Percentiles rank a stretch among this genome's conserved stretches.
Evolutionary conservation across 2,888 invertebrate species (phyloP).

Genomic region (Metacarcinus magister): DNA sequence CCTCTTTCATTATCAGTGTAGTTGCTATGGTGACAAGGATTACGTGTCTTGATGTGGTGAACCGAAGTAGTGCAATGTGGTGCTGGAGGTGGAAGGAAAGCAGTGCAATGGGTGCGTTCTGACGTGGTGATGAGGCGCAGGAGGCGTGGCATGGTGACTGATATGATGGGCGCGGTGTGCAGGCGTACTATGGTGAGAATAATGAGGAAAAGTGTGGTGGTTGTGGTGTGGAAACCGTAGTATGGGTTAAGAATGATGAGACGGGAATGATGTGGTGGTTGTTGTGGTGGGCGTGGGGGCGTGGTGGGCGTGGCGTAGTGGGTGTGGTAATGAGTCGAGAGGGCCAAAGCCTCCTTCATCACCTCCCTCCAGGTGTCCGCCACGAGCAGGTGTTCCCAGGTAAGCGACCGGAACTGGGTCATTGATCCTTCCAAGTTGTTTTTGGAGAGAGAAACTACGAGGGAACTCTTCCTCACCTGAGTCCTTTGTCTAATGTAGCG

Average conservation of each 20-base stretch:
- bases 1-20: too few relatives aligned
- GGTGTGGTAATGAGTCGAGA: background rate
- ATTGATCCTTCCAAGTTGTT: slow-evolving; percentile 54
- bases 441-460: slow-evolving; percentile 33
- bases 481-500: background rate
- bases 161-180: background rate
- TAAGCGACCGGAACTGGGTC: slow-evolving; percentile 61
- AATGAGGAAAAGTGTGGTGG: background rate
- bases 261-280: too few relatives aligned
- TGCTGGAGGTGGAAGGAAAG: background rate
- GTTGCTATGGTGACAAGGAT: background rate
- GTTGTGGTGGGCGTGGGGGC: background rate
- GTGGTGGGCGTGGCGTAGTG: background rate
- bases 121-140: background rate
- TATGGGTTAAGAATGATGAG: too few relatives aligned
- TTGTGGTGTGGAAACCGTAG: background rate
- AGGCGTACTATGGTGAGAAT: background rate
- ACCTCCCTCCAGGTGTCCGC: slow-evolving; percentile 32
- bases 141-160: background rate
- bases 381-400: slow-evolving; percentile 58
- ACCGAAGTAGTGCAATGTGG: background rate
- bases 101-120: background rate
- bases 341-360: slow-evolving; percentile 39
- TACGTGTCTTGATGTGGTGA: background rate
- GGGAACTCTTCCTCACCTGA: slow-evolving; percentile 34